Base-by-base conservation (phyloP, 2,113 vertebrate species). In the Propithecus coquereli region DNA sequence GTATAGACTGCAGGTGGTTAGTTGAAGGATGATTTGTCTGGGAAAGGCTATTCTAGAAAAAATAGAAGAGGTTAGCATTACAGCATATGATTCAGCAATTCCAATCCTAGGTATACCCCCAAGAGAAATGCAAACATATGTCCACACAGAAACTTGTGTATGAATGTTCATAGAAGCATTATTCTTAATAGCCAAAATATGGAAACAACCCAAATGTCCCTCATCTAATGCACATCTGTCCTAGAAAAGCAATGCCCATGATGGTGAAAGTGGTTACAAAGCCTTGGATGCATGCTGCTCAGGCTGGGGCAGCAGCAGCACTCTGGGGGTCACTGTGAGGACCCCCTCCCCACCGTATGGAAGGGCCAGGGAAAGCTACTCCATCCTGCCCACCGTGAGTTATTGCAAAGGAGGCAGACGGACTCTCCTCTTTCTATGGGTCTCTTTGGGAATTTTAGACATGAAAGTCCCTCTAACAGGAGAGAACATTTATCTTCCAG, bases 161-260 rank as follows among this genome's bases (percentile, higher is more conserved):
- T 79, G 73, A 89, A 73, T 96, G 61, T 70, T 71, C 47, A 77
- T 65, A 79, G 95, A 80, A 59, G 25, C 59, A 43, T 86, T 65
- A 52, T 81, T 86, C 43, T 83, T 76, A 77, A 66, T 32, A 85
- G 54, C 20, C n/a, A 63, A 59, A 71, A 82, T 52, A 30, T 90
- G 13, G 84, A 80, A 90, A 57, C 7, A 66, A 65, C 43, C 40
- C 65, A 59, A 80, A 79, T 80, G 45, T n/a, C 34, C 37, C 40
- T 61, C 18, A 71, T 5, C 13, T 23, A 16, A 32, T 23, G 47
- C 34, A 43, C 20, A 43, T 59, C 59, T 66, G 23, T 71, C 52
- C 54, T 77, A 86, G 45, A 73, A 94, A 59, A 74, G 27, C 8
- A 77, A 4, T 43, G 22, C 13, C 34, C 2, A 0, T 0, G 22